Evolutionary conservation across 64 coral and sea anemone genomes (phyloP), one percentile per base, ranked within the genome.

Genomic region (Astreopora myriophthalma): DNA sequence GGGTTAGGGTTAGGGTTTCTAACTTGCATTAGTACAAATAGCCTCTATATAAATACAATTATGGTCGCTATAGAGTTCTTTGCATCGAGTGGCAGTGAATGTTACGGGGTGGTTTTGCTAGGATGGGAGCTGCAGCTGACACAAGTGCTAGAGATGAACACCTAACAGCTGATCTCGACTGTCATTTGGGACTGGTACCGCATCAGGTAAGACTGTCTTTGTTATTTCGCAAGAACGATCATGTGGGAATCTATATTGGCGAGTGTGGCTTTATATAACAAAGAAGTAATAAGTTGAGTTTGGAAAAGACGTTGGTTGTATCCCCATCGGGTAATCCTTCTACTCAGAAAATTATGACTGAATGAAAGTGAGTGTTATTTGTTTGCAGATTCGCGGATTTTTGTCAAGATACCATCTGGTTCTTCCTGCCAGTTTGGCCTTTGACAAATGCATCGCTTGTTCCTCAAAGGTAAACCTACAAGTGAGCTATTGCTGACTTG

Each of bases 91-190:
- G n/a, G n/a, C n/a, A n/a, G 6, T 44, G 40, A 44, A 44, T 44
- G 40, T 85, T 69, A 77, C 65, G n/a, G n/a, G n/a, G n/a, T n/a
- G n/a, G n/a, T n/a, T n/a, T n/a, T n/a, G n/a, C n/a, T n/a, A 87
- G 85, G 28, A 57, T 22, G 20, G 90, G 62, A 19, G 66, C 89
- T 81, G 90, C 94, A 52, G 97, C 97, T 27, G 93, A 99, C 68
- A 99, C 97, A 1, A 99, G 97, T 66, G 97, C 97, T 49, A 95
- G 90, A 75, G 97, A 99, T 38, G 89, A 76, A 30, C 93, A 99
- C 37, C 76, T 99, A n/a, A 93, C 97, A 83, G 87, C 94, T 69
- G 97, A 99, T 44, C 48, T 96, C 11, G 76, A 90, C n/a, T 93
- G 90, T 72, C 69, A 87, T 29, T 76, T 99, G 35, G 97, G 97